Base-by-base conservation (phyloP, 2,888 invertebrate genomes). In the Nemapogon koenigi region DNA sequence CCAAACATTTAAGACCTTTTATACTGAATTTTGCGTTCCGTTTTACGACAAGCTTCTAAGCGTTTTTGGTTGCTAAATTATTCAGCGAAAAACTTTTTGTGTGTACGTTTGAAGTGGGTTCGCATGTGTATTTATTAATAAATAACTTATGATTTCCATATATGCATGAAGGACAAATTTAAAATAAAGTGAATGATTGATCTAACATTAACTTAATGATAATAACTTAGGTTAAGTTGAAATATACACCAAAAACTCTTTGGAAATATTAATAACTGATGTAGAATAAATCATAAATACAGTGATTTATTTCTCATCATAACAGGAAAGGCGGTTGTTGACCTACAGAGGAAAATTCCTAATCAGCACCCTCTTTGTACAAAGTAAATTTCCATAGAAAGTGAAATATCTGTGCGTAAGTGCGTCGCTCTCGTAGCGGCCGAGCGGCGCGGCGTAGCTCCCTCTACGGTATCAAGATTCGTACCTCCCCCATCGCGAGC, bases 1-100 rank as follows among this genome's bases (percentile, higher is more conserved):
- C 71, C 71, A 67, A 73, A 63, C 67, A 64, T 67, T 69, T 67
- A 72, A 75, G 75, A 70, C 72, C 75, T 70, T 72, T 72, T 73
- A 28, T 32, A 66, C 71, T 57, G 66, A 72, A 72, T 68, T 73
- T 62, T 60, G 55, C 66, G 68, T 70, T 66, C 53, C 64, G 59
- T 67, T 76, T 76, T 75, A 73, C 70, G 71, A 61, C 55, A 57
- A 51, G 49, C 62, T 65, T 59, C 65, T 71, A 64, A 73, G 66
- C 65, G 62, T 37, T 38, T 57, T 48, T 60, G 62, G 57, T 42
- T 39, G 53, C 59, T 76, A 65, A 73, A 75, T 73, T 64, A 76
- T 78, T 75, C 66, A 73, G 50, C 45, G 42, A 46, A 45, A 57
- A 60, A 51, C 59, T 63, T 69, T 59, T 62, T 54, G 42, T 44